Conservation (phyloP, 2,888 invertebrate species). For the Conus canariensis region DNA sequence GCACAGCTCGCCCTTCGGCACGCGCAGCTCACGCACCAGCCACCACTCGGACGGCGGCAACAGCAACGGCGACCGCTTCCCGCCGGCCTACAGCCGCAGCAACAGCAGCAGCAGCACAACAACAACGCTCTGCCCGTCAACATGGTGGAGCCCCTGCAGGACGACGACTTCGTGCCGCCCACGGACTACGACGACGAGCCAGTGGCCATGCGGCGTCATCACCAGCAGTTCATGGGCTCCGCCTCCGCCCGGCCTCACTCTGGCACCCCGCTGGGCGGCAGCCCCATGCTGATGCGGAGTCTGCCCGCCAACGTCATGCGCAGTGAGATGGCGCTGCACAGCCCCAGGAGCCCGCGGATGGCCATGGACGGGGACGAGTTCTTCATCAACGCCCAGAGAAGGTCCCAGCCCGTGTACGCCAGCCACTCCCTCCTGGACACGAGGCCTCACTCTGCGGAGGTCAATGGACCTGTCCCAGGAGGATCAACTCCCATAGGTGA, state of each 20-base stretch:
- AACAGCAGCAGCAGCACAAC: slow-evolving; percentile 8
- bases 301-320: slow-evolving; percentile 46
- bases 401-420: slow-evolving; percentile 35
- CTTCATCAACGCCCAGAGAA: slow-evolving; percentile 30
- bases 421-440: not conserved
- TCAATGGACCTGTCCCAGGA: slow-evolving; percentile 50
- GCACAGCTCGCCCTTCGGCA: slow-evolving; percentile 57
- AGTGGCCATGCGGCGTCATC: slow-evolving; percentile 44
- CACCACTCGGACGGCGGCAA: slow-evolving; percentile 48
- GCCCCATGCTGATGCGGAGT: slow-evolving; percentile 43
- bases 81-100: slow-evolving; percentile 28
- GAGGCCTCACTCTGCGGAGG: slow-evolving; percentile 22
- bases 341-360: not conserved
- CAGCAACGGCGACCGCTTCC: not conserved
- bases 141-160: not conserved
- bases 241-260: slow-evolving; percentile 48
- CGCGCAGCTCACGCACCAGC: slow-evolving; percentile 57
- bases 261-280: slow-evolving; percentile 51
- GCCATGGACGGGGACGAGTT: slow-evolving; percentile 6
- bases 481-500: slow-evolving; percentile 64
- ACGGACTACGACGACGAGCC: slow-evolving; percentile 57
- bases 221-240: not conserved
- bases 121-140: not conserved
- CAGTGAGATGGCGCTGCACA: slow-evolving; percentile 43
- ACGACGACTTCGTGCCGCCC: slow-evolving; percentile 56